Percentiles rank a stretch among this genome's conserved stretches.
Conservation (phyloP, 2,888 invertebrate genomes). For the Leptinotarsa juncta region DNA sequence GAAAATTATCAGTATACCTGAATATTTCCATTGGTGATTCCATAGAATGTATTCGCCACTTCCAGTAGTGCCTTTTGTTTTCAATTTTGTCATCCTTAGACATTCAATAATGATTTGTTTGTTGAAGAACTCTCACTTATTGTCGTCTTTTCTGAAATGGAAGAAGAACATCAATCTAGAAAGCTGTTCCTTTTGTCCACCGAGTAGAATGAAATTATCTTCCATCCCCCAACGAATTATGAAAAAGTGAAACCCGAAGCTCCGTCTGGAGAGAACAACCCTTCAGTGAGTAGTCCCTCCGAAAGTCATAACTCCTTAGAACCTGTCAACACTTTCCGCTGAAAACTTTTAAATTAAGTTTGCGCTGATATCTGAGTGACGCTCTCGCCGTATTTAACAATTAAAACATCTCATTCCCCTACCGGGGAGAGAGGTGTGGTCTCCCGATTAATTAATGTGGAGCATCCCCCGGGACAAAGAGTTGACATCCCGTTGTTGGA, state of each 20-base stretch:
- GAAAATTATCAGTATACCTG: too few relatives aligned
- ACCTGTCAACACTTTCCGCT: conserved; percentile 42
- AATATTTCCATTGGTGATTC: too few relatives aligned
- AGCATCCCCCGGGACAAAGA: conserved; percentile 42
- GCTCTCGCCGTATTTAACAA: conserved; percentile 57
- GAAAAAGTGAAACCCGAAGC: not conserved
- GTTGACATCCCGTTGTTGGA: conserved; percentile 40
- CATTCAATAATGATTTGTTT: too few relatives aligned
- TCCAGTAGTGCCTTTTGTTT: too few relatives aligned
- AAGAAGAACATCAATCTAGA: not conserved
- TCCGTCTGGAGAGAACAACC: not conserved
- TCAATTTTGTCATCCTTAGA: too few relatives aligned
- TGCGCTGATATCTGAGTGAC: conserved; percentile 53
- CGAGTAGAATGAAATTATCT: not conserved
- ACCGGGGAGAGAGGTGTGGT: conserved; percentile 35
- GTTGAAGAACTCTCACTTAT: too few relatives aligned
- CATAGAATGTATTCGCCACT: too few relatives aligned
- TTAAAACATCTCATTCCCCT: conserved; percentile 47
- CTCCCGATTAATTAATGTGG: conserved; percentile 42
- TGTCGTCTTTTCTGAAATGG: too few relatives aligned
- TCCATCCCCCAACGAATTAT: not conserved
- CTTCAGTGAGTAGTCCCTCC: conserved; percentile 28
- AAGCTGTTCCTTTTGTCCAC: not conserved
- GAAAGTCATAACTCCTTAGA: conserved; percentile 44
- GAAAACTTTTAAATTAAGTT: conserved; percentile 57